Conservation (phyloP, 2,888 invertebrate species). For the Melipona beecheii region DNA sequence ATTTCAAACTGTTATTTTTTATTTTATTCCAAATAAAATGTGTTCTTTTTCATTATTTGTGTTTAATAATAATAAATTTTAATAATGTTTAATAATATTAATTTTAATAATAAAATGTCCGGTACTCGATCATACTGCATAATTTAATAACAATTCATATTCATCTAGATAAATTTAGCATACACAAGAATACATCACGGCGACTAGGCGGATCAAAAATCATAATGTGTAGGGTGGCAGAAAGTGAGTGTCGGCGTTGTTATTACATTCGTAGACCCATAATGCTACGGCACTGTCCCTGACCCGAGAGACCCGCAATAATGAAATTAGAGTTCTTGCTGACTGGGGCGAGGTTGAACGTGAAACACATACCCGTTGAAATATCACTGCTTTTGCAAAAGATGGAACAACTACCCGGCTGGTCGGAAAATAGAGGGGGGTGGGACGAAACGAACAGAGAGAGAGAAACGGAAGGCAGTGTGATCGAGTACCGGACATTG, state of each 20-base stretch:
- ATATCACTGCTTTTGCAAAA: slow-evolving; percentile 79
- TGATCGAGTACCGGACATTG: slow-evolving; percentile 82
- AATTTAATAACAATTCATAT: too few relatives aligned
- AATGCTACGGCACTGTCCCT: slow-evolving; percentile 65
- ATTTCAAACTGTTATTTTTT: too few relatives aligned
- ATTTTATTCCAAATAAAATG: too few relatives aligned
- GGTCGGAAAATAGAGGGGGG: slow-evolving; percentile 44
- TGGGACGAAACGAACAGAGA: slow-evolving; percentile 43
- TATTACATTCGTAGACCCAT: slow-evolving; percentile 30
- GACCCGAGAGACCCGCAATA: slow-evolving; percentile 71
- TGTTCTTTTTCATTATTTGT: too few relatives aligned
- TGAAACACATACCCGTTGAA: slow-evolving; percentile 72
- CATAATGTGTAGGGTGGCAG: background rate
- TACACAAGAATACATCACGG: background rate
- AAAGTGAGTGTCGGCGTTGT: slow-evolving; percentile 42
- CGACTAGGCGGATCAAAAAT: background rate
- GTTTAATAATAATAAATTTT: too few relatives aligned
- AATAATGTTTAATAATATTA: too few relatives aligned
- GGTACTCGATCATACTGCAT: too few relatives aligned
- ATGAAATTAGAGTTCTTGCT: slow-evolving; percentile 78
- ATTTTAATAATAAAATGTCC: too few relatives aligned
- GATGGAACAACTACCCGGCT: slow-evolving; percentile 70
- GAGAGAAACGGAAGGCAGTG: slow-evolving; percentile 63
- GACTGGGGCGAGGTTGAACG: slow-evolving; percentile 71
- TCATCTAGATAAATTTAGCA: too few relatives aligned